Conservation (phyloP, 2,888 invertebrate species). For the Cataglyphis livida region DNA sequence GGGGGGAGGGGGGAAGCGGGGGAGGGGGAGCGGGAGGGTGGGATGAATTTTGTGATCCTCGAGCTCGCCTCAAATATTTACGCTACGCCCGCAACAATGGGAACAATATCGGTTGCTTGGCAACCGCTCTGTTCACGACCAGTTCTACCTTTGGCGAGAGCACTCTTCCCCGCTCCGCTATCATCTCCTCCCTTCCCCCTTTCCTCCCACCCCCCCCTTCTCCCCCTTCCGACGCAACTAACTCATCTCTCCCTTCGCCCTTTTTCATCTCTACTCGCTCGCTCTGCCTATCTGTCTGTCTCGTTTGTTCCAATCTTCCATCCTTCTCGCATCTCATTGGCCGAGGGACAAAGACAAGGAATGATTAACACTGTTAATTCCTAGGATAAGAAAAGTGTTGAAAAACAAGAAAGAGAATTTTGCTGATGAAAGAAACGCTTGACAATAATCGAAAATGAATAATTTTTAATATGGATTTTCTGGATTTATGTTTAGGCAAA, state of each 20-base stretch:
- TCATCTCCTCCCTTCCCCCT: background rate
- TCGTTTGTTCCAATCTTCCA: constrained; percentile 15
- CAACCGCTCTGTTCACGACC: constrained; percentile 68
- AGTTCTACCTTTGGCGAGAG: constrained; percentile 51
- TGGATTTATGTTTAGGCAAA: background rate
- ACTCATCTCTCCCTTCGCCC: constrained; percentile 15
- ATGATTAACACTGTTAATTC: constrained; percentile 39
- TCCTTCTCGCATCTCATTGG: background rate
- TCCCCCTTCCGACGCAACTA: background rate
- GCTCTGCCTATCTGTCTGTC: constrained; percentile 6
- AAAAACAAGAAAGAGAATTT: background rate
- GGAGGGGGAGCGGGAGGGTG: constrained; percentile 36
- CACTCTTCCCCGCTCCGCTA: background rate
- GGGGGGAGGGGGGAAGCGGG: constrained; percentile 44
- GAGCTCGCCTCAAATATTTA: constrained; percentile 69
- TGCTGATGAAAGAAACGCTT: background rate
- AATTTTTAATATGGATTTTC: background rate
- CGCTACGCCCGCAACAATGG: constrained; percentile 67
- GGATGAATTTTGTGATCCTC: constrained; percentile 47
- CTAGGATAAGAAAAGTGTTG: background rate
- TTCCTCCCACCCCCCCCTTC: background rate
- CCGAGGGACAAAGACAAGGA: constrained; percentile 9
- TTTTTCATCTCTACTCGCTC: background rate
- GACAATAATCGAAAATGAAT: background rate
- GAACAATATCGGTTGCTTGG: constrained; percentile 73